A percentile compares a stretch with the other conserved stretches of the same genome.
Evolutionary conservation across 1,140 invertebrate species (phyloP).

Genomic region (Drosophila tristis): DNA sequence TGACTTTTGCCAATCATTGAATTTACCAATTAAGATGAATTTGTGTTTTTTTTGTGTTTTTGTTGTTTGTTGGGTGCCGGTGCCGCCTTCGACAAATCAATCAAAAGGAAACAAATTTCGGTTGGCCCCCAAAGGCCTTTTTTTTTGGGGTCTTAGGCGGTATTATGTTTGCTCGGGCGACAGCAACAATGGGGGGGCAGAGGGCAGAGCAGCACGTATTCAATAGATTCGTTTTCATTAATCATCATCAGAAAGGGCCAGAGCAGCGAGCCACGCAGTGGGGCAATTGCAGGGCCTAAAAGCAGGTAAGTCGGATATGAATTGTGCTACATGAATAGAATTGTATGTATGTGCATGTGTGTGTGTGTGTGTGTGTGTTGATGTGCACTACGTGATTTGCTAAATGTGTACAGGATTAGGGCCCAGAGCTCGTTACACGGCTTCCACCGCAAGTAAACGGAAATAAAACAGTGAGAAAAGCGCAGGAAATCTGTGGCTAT

Average conservation of each 20-base stretch:
- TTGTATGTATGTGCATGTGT: conserved; percentile 33
- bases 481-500: conserved; percentile 3
- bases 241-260: conserved; percentile 49
- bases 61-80: conserved; percentile 17
- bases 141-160: conserved; percentile 38
- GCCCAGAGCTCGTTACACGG: conserved; percentile 32
- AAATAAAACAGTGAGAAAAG: conserved; percentile 35
- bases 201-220: conserved; percentile 37
- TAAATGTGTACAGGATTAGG: conserved; percentile 61
- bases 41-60: not conserved
- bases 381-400: conserved; percentile 70
- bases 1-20: conserved; percentile 69
- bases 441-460: conserved; percentile 31
- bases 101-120: conserved; percentile 64
- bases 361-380: conserved; percentile 22
- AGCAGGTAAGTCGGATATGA: conserved; percentile 39
- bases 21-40: conserved; percentile 68
- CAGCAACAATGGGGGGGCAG: conserved; percentile 6
- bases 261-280: not conserved
- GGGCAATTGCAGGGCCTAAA: conserved; percentile 53
- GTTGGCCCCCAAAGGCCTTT: not conserved
- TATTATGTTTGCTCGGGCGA: conserved; percentile 55
- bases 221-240: conserved; percentile 69
- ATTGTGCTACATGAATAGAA: conserved; percentile 1
- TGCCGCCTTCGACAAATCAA: conserved; percentile 67